These are phyloP conservation scores for Lanistes nyassanus DNA, from an alignment of 1,140 invertebrate species.

Conservation along the genomic window DNA sequence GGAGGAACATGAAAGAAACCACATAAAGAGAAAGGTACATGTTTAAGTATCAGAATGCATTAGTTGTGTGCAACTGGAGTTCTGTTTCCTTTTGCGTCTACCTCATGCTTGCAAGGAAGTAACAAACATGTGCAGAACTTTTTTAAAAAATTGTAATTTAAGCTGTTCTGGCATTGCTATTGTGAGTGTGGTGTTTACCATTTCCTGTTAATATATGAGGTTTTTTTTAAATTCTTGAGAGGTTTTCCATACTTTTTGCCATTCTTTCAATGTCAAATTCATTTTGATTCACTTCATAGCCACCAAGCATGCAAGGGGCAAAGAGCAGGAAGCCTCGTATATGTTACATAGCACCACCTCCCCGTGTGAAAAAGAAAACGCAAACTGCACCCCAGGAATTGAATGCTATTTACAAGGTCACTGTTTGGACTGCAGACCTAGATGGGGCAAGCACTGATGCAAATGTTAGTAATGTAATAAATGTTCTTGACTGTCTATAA, in stretches of 20 bases:
- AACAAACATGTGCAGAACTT: constrained; percentile 1
- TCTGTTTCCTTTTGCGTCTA: no score
- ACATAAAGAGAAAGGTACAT: constrained; percentile 38
- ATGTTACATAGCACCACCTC: constrained; percentile 53
- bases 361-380: constrained; percentile 39
- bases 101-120: neutral
- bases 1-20: constrained; percentile 55
- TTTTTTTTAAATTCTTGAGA: neutral
- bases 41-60: neutral
- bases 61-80: no score
- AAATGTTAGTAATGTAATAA: constrained; percentile 40
- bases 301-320: neutral
- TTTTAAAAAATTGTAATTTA: neutral
- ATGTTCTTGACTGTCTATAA: neutral
- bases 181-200: neutral
- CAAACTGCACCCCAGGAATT: constrained; percentile 29
- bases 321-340: constrained; percentile 41
- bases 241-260: neutral
- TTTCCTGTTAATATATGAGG: no score
- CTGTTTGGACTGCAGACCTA: constrained; percentile 48
- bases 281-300: constrained; percentile 5
- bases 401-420: constrained; percentile 52
- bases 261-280: neutral
- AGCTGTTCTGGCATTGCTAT: neutral
- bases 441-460: constrained; percentile 48